Base-by-base conservation (phyloP, 2,888 invertebrate species). In the Acronicta leporina region DNA sequence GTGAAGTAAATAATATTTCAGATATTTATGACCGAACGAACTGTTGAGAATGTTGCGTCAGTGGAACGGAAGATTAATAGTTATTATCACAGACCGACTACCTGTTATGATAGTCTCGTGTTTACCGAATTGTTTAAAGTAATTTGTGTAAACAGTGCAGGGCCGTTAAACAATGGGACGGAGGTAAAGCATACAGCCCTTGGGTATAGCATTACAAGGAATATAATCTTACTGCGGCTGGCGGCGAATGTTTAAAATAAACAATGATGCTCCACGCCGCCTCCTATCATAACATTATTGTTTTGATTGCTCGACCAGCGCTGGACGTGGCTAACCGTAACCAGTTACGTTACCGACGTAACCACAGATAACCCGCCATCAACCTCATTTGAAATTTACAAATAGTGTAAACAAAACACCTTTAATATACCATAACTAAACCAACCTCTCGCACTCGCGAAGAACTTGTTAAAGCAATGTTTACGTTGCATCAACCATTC, bases 241-340 rank as follows among this genome's bases (percentile, higher is more conserved):
- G 75, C 86, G 81, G 82, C 75, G 82, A 86, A 87, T 89, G 89
- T 92, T 91, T 90, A 90, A 90, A 91, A 87, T 90, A 92, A 92
- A 94, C 92, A 92, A 66, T 64, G 78, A 77, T 77, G 73, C 73
- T 75, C 80, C 70, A 75, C 75, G 82, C 83, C 78, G 83, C 77
- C 79, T 86, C 88, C 92, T 92, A 92, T 90, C 92, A 93, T 84
- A 94, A 94, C 90, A 92, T 83, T 81, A 87, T 89, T 93, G 92
- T 92, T 92, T 88, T 92, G 86, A 87, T 89, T 89, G 84, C 82
- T 82, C 81, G 80, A 77, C 82, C 78, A 74, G 68, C 73, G 78
- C 72, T 79, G 75, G 82, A 75, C 77, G 72, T 58, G 64, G 67
- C 63, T 57, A 58, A 49, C 59, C 67, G 55, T 48, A 73, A 63